Conservation (phyloP, 2,113 vertebrate species). For the Pelusios castaneus region DNA sequence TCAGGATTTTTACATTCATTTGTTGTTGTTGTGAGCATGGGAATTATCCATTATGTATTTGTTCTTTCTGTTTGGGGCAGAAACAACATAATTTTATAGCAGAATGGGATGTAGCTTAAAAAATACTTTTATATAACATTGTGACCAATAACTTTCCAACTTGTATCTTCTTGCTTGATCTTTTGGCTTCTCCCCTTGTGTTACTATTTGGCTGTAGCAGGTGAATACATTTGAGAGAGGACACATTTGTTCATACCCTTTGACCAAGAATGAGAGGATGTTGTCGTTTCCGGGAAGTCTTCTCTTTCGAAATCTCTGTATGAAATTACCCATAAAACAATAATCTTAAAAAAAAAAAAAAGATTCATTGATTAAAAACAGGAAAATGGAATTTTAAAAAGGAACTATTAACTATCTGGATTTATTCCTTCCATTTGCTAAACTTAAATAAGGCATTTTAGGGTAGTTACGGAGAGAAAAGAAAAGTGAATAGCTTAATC, state of each 20-base stretch:
- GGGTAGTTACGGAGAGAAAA: not conserved
- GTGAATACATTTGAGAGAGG: not conserved
- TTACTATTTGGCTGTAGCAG: not conserved
- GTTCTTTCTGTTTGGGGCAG: not conserved
- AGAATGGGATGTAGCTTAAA: too few relatives aligned
- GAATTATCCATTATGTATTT: not conserved
- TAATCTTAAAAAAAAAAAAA: not conserved
- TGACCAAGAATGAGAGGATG: not conserved
- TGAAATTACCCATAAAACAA: not conserved
- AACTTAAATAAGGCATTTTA: not conserved
- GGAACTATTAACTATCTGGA: not conserved
- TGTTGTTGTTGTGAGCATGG: not conserved
- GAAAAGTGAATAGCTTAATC: not conserved
- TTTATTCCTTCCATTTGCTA: not conserved
- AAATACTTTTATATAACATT: too few relatives aligned
- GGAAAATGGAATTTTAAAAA: not conserved
- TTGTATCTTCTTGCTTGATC: not conserved
- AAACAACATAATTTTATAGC: not conserved
- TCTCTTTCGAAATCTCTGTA: not conserved
- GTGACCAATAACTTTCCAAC: not conserved
- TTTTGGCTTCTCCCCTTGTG: not conserved
- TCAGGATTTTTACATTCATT: not conserved
- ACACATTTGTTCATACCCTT: not conserved
- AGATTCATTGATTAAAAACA: not conserved
- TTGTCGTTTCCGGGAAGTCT: not conserved